Conservation (phyloP, 2,888 invertebrate genomes). For the Patella depressa region DNA sequence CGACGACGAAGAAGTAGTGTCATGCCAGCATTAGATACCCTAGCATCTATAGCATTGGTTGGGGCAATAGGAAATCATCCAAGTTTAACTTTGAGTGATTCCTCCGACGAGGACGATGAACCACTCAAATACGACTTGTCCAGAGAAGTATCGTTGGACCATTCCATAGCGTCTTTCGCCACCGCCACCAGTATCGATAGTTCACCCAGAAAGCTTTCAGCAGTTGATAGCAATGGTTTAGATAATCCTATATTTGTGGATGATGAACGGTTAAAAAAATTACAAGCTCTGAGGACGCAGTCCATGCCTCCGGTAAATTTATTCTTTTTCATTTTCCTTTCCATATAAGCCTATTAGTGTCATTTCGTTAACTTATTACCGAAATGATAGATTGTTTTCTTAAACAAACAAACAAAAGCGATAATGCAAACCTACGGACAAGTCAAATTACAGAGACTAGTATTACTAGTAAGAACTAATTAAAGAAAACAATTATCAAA, state of each 20-base stretch:
- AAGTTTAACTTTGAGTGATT: conserved; percentile 42
- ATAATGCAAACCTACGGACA: too few species aligned
- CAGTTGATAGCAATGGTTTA: conserved; percentile 14
- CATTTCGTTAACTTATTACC: too few species aligned
- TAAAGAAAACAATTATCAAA: too few species aligned
- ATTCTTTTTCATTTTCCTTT: too few species aligned
- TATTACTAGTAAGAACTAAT: too few species aligned
- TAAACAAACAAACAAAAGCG: too few species aligned
- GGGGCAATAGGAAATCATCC: conserved; percentile 54
- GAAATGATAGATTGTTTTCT: too few species aligned
- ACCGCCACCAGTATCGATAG: not conserved
- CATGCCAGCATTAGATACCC: conserved; percentile 52
- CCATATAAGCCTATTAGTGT: too few species aligned
- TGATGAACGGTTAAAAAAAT: conserved; percentile 12
- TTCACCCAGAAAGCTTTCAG: not conserved
- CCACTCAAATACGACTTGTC: conserved; percentile 8
- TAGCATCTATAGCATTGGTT: conserved; percentile 54
- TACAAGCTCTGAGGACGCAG: not conserved
- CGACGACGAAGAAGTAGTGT: conserved; percentile 54
- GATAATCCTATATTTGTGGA: conserved; percentile 30
- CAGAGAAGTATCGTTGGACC: not conserved
- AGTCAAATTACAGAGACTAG: too few species aligned
- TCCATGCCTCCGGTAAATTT: not conserved
- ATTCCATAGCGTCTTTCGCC: not conserved
- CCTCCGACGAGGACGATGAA: conserved; percentile 46